A percentile compares a stretch with the other conserved stretches of the same genome.
These are phyloP conservation scores for Mormyrus lacerda DNA, from an alignment of 2,113 vertebrate species.

Conservation along the genomic window DNA sequence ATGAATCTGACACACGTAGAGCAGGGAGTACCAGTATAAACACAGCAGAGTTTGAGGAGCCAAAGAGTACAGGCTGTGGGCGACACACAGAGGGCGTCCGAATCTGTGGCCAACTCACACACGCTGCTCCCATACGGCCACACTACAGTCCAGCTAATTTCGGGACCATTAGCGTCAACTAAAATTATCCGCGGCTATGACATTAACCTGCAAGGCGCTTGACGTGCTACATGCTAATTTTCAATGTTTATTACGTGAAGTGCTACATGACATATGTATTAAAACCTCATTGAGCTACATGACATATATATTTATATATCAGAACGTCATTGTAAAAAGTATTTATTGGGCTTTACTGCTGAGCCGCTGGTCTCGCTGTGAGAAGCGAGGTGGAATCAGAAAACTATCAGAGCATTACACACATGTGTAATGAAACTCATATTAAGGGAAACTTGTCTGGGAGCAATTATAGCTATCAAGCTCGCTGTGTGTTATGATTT, in stretches of 20 bases:
- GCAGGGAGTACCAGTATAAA: neutral
- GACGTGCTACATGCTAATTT: neutral
- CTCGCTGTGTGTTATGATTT: slow-evolving; percentile 53
- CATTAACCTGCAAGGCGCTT: neutral
- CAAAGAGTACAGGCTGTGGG: neutral
- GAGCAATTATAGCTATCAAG: slow-evolving; percentile 60
- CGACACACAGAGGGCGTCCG: neutral
- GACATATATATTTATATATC: neutral
- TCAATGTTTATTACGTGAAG: neutral
- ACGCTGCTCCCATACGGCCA: neutral
- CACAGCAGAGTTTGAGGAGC: neutral
- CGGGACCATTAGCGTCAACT: neutral
- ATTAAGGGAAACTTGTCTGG: slow-evolving; percentile 45
- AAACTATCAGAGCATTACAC: neutral
- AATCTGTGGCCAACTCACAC: neutral
- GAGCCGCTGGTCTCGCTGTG: neutral
- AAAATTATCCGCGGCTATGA: neutral
- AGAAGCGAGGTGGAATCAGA: neutral
- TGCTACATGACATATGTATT: neutral
- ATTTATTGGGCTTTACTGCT: neutral
- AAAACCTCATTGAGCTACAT: neutral
- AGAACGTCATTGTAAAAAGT: neutral
- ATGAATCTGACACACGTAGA: neutral
- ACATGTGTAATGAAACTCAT: slow-evolving; percentile 9
- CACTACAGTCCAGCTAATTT: neutral